phyloP scores from a whole-genome alignment of 2,888 invertebrate species.

The Orchesella flavescens region DNA sequence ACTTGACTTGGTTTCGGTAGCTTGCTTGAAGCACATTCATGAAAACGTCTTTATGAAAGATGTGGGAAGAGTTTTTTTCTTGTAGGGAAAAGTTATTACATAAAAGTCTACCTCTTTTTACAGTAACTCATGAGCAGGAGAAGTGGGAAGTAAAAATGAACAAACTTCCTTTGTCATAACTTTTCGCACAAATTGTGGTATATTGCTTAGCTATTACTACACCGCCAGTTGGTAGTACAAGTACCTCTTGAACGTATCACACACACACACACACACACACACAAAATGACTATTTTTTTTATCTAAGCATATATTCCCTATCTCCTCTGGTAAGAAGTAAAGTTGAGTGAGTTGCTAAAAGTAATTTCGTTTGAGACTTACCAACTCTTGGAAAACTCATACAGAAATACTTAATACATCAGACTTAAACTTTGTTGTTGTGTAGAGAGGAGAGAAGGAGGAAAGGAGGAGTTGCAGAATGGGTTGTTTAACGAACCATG shows the following conservation, averaged over 20 bases:
- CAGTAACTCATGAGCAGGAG: conserved; percentile 55
- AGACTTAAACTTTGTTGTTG: conserved; percentile 51
- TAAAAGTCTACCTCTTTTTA: conserved; percentile 54
- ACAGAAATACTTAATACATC: conserved; percentile 45
- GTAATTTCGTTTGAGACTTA: conserved; percentile 58
- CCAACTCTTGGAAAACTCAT: conserved; percentile 54
- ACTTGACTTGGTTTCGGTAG: too few species aligned
- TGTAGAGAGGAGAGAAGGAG: conserved; percentile 40
- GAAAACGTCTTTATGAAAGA: conserved; percentile 23
- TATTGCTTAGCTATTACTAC: conserved; percentile 48
- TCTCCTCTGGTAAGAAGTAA: conserved; percentile 40
- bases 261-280: neutral
- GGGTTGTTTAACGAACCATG: conserved; percentile 63
- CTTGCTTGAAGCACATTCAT: too few species aligned
- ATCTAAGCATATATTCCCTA: conserved; percentile 21
- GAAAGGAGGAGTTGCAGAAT: conserved; percentile 61
- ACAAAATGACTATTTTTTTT: conserved; percentile 23
- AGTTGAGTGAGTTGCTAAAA: conserved; percentile 60
- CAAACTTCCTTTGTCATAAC: conserved; percentile 66
- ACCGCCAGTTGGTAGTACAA: conserved; percentile 18
- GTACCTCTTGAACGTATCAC: conserved; percentile 54
- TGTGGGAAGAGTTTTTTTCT: conserved; percentile 47
- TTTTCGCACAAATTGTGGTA: conserved; percentile 61
- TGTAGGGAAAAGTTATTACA: conserved; percentile 58
- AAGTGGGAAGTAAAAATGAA: conserved; percentile 65